Evolutionary conservation across 2,797 vertebrate genomes (phyloP).

Genomic region (Lacerta agilis): DNA sequence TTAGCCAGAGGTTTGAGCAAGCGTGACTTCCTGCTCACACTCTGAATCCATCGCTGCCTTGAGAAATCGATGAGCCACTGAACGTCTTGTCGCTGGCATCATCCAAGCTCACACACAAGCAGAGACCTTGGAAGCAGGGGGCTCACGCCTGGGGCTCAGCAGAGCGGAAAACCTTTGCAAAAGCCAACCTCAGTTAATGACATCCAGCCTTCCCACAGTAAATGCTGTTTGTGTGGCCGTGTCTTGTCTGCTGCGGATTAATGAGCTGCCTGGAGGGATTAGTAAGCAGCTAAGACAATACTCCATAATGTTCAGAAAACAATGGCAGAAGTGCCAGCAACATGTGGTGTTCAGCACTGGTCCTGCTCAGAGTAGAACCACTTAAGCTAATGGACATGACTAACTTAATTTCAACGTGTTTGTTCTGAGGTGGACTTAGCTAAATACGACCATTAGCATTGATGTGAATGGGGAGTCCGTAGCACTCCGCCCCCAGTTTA

Average conservation of each 20-base stretch:
- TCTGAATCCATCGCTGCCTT: conserved; percentile 2
- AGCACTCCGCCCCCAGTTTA: fast-evolving
- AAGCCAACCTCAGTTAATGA: conserved; percentile 68
- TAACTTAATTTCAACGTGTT: no score
- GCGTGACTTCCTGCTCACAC: conserved; percentile 33
- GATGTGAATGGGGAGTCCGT: neutral
- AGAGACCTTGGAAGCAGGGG: conserved; percentile 40
- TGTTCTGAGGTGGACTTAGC: no score
- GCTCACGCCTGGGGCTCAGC: conserved; percentile 58
- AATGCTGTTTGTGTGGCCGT: conserved; percentile 70
- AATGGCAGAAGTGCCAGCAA: neutral
- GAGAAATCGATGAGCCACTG: conserved; percentile 17
- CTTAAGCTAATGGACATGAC: no score
- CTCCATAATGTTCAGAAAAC: conserved; percentile 21
- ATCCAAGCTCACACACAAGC: conserved; percentile 44
- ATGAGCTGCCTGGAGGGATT: conserved; percentile 63
- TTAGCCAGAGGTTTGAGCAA: conserved; percentile 29
- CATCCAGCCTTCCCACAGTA: conserved; percentile 70
- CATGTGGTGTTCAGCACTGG: neutral
- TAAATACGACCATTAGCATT: neutral
- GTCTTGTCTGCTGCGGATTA: conserved; percentile 64
- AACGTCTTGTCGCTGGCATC: conserved; percentile 20
- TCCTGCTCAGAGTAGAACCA: no score
- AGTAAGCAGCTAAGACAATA: conserved; percentile 37
- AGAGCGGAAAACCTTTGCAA: conserved; percentile 67